Evolutionary conservation across 1,140 invertebrate species (phyloP).

Genomic region (Chionoecetes opilio): DNA sequence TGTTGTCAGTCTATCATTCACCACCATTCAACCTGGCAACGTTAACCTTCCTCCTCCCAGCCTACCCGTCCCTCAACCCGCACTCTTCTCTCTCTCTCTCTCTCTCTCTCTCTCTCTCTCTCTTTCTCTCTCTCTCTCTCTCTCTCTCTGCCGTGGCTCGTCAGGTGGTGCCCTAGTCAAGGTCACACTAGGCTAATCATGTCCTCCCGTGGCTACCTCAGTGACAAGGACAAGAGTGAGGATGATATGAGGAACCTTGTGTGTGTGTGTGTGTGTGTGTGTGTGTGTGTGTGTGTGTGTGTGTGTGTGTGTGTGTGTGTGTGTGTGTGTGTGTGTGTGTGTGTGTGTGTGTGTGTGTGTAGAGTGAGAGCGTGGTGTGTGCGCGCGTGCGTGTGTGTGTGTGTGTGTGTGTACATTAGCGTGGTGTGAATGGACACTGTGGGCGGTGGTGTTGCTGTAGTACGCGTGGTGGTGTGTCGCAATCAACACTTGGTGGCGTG

Average conservation of each 20-base stretch:
- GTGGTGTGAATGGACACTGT: no score
- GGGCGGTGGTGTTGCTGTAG: no score
- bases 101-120: neutral
- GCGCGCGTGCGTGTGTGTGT: no score
- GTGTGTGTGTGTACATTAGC: no score
- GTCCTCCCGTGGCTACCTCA: neutral
- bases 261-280: neutral
- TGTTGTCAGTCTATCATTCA: no score
- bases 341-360: neutral
- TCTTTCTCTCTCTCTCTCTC: neutral
- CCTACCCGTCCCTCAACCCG: neutral
- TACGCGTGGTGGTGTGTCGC: no score
- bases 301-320: constrained; percentile 8
- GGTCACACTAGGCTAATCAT: neutral
- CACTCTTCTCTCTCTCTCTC: no score
- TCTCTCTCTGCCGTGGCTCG: neutral
- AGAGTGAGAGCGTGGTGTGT: no score
- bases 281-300: neutral
- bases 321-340: constrained; percentile 8
- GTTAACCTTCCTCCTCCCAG: neutral
- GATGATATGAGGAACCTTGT: neutral
- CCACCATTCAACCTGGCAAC: no score
- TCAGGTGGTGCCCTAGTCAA: neutral
- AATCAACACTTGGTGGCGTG: no score
- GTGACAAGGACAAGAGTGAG: neutral